A percentile compares a stretch with the other conserved stretches of the same genome.
These are phyloP conservation scores for Chaetoderma sp. DNA, from an alignment of 2,888 invertebrate genomes.

Conservation along the genomic window DNA sequence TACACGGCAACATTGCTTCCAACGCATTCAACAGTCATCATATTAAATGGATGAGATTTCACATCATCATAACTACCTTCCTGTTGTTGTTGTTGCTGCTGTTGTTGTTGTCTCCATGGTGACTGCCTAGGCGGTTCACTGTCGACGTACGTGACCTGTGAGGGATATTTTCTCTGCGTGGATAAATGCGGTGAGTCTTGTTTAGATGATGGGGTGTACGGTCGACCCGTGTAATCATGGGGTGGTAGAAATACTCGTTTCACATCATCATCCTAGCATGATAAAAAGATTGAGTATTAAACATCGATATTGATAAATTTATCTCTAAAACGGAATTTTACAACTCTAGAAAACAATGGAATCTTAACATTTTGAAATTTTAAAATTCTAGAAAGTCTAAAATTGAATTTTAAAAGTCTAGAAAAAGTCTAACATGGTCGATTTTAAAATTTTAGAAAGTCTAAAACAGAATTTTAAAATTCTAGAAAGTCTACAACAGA, in stretches of 20 bases:
- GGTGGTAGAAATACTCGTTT: conserved; percentile 54
- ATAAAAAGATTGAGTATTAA: neutral
- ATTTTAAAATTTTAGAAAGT: neutral
- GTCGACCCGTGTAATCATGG: conserved; percentile 47
- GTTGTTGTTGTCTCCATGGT: conserved; percentile 53
- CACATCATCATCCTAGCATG: conserved; percentile 50
- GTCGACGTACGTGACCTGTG: conserved; percentile 45
- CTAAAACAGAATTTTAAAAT: neutral
- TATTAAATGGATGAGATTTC: neutral
- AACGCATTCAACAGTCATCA: no score
- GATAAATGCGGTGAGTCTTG: conserved; percentile 54
- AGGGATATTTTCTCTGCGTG: conserved; percentile 39
- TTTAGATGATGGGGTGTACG: conserved; percentile 50
- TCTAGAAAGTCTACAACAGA: neutral
- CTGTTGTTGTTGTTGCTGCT: no score
- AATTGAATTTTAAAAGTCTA: neutral
- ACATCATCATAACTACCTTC: conserved; percentile 18
- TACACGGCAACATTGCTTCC: no score
- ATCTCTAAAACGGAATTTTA: neutral
- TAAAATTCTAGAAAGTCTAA: neutral
- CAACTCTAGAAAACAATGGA: neutral
- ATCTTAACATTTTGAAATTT: no score
- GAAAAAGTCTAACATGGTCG: no score
- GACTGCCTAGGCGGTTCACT: conserved; percentile 47
- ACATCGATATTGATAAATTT: neutral